Base-by-base conservation (phyloP, 2,113 vertebrate species). In the Cyprinodon variegatus region DNA sequence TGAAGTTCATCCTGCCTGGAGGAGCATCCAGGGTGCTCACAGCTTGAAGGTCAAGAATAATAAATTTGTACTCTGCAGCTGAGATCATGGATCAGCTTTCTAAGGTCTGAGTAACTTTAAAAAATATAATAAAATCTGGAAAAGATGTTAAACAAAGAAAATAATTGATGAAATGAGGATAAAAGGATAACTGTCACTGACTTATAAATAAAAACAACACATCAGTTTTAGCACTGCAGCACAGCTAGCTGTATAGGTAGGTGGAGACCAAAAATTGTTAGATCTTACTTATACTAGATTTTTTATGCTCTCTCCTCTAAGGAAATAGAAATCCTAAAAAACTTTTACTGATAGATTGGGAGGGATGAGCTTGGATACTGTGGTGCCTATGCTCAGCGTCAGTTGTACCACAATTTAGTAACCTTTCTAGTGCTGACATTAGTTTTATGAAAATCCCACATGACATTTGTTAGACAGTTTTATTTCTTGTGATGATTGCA, bases 1-100 rank as follows among this genome's bases (percentile, higher is more conserved):
- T 85, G 41, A 40, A 87, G 88, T 84, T 87, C 79, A 82, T 1
- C 8, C 73, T 36, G 78, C 90, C 86, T 72, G 77, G 67, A 87
- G 90, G 72, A 75, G 65, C 62, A 62, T 79, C 78, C 65, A 66
- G 74, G 79, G 84, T 70, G 59, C 59, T 57, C 17, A 57, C 43
- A 65, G 72, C 65, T 70, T 74, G 65, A 74, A 61, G 73, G 72
- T 57, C 64, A 69, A 69, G 64, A 62, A 81, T 85, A 81, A 75
- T 79, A 74, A 83, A 60, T 37, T 22, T 50, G 48, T 43, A 76
- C 62, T 1, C 9, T 68, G 46, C 15, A 38, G 29, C 13, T 76
- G 48, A 75, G n/a, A 57, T 50, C 66, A 40, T 66, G 67, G 60
- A 36, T 29, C 29, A 29, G 29, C 41, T 70, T 22, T 60, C 9